Base-by-base conservation (phyloP, 2,113 vertebrate genomes). In the Mobula hypostoma region DNA sequence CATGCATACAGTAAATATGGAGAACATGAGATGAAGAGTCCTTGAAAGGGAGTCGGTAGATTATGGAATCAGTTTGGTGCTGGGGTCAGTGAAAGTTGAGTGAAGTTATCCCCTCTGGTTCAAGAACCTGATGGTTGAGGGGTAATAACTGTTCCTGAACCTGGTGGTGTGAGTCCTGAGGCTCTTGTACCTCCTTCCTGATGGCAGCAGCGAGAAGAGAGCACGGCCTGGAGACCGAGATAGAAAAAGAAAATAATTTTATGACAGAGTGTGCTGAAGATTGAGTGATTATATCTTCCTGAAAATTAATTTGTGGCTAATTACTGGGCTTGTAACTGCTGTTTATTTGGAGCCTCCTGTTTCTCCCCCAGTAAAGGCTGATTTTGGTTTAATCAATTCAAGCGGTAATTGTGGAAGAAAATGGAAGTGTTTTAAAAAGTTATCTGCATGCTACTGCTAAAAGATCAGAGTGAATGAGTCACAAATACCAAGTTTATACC, bases 391-490 rank as follows among this genome's bases (percentile, higher is more conserved):
- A 63, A n/a, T 63, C 85, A 14, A 32, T 88, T 66, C 58, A 66
- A 63, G 56, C 12, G 63, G 58, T 88, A 63, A 87, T 17, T 88
- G 58, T 66, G 61, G 29, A 74, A 21, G 63, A n/a, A 61, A 66
- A 63, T 32, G 61, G 85, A n/a, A 88, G 63, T 61, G 61, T 66
- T 85, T 66, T 88, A 66, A 17, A 48, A 17, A 88, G 29, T 66
- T 14, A 6, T 17, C 82, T 85, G 80, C 7, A 0, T 27, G 7
- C 80, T 88, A 24, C 32, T 66, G 29, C 14, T 63, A 32, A 88
- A 66, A 88, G 85, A 66, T 29, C 85, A 66, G 29, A 87, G 83
- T 87, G 85, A 88, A 61, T 88, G 85, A 66, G 85, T 66, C 85
- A 88, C 85, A 87, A 85, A 85, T 85, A 9, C 24, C 56, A 61